Percentiles rank a stretch among this genome's conserved stretches.
Conservation (phyloP, 2,888 invertebrate species). For the Tuberolachnus salignus region DNA sequence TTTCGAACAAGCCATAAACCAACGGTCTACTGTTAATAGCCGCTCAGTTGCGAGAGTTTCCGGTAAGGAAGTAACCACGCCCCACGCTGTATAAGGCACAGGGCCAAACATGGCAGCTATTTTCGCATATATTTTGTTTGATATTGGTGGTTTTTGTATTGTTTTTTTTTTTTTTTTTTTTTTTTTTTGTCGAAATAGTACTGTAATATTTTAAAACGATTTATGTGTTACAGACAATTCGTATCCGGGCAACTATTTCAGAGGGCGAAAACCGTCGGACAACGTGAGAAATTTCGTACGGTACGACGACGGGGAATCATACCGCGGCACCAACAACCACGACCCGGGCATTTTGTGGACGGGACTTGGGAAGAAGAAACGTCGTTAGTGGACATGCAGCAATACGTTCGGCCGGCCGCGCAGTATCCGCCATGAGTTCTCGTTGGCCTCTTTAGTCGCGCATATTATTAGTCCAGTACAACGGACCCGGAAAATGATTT, state of each 20-base stretch:
- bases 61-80: too few relatives aligned
- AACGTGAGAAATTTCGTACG: constrained; percentile 68
- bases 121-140: too few relatives aligned
- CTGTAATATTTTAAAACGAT: background rate
- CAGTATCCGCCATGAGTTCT: too few relatives aligned
- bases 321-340: constrained; percentile 70
- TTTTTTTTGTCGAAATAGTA: too few relatives aligned
- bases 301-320: constrained; percentile 65
- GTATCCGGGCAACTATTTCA: constrained; percentile 50
- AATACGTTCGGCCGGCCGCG: background rate
- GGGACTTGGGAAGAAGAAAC: constrained; percentile 67
- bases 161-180: too few relatives aligned
- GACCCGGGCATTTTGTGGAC: constrained; percentile 73
- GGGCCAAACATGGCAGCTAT: too few relatives aligned
- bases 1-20: too few relatives aligned
- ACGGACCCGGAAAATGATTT: background rate
- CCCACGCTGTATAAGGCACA: too few relatives aligned
- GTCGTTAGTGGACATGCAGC: constrained; percentile 33
- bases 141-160: too few relatives aligned
- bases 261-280: constrained; percentile 62
- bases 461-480: background rate
- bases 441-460: constrained; percentile 22
- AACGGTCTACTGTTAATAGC: too few relatives aligned
- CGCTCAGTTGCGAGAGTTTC: too few relatives aligned
- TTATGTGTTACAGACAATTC: constrained; percentile 30